Evolutionary conservation across 2,888 invertebrate species (phyloP).

Genomic region (Scelioninae gen. 1): DNA sequence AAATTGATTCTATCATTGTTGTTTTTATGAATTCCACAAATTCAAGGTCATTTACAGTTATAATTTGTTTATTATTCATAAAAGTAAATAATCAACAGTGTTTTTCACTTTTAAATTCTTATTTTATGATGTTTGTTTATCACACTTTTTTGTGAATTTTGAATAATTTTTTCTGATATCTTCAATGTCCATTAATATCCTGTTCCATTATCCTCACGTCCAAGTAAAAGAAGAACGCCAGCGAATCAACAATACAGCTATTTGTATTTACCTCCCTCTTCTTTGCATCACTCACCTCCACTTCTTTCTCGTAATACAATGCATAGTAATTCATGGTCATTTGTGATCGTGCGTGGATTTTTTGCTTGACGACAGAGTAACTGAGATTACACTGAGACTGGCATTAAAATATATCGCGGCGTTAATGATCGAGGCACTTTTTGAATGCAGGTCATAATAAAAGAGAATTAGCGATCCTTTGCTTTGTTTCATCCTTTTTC

Average conservation of each 20-base stretch:
- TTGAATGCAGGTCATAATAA: constrained; percentile 54
- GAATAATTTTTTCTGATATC: neutral
- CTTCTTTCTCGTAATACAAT: constrained; percentile 11
- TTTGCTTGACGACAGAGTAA: constrained; percentile 24
- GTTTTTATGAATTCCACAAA: too few relatives aligned
- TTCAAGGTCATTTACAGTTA: too few relatives aligned
- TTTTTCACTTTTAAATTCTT: too few relatives aligned
- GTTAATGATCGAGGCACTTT: constrained; percentile 58
- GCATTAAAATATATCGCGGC: constrained; percentile 53
- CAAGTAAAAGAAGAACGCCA: neutral
- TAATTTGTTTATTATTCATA: too few relatives aligned
- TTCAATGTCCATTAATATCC: neutral
- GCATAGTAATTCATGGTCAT: constrained; percentile 5
- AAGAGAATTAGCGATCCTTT: constrained; percentile 57
- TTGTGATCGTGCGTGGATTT: constrained; percentile 20
- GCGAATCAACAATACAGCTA: neutral
- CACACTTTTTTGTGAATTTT: neutral
- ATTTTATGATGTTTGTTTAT: too few relatives aligned
- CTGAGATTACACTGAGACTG: constrained; percentile 39
- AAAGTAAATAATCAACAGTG: too few relatives aligned
- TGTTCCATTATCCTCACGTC: neutral
- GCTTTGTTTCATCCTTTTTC: constrained; percentile 34
- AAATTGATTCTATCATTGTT: too few relatives aligned
- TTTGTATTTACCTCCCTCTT: neutral
- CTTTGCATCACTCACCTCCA: constrained; percentile 2